Evolutionary conservation across 2,888 invertebrate species (phyloP).

Genomic region (Amiota communis): DNA sequence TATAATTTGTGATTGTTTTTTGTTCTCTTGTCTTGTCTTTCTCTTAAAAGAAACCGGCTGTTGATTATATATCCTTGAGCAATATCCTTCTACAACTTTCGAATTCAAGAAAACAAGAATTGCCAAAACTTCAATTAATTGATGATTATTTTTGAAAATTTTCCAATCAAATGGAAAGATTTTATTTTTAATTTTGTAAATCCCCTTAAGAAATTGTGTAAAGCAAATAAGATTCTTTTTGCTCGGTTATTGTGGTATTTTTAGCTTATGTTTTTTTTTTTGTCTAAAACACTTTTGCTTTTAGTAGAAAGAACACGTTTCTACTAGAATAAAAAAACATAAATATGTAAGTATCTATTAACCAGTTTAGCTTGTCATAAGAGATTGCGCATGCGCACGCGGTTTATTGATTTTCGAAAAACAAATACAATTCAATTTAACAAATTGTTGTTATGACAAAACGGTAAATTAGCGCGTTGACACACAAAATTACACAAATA

Average conservation of each 20-base stretch:
- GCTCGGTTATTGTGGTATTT: background rate
- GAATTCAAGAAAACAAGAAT: background rate
- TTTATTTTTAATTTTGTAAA: slow-evolving; percentile 1
- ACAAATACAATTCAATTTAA: background rate
- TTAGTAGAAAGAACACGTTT: slow-evolving; percentile 22
- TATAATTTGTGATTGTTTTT: background rate
- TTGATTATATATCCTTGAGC: slow-evolving; percentile 1
- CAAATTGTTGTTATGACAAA: background rate
- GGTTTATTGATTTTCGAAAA: background rate
- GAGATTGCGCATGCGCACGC: slow-evolving; percentile 7
- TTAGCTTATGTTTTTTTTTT: background rate
- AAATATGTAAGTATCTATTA: background rate
- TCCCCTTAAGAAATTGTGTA: background rate
- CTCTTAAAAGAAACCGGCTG: background rate
- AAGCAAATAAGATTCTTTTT: slow-evolving; percentile 11
- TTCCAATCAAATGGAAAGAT: slow-evolving; percentile 6
- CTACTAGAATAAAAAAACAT: background rate
- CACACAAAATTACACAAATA: background rate
- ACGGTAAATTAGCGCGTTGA: slow-evolving; percentile 3
- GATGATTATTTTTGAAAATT: background rate
- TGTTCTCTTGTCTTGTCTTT: background rate
- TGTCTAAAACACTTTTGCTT: slow-evolving; percentile 6
- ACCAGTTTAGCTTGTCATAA: slow-evolving; percentile 10
- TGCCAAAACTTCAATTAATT: background rate
- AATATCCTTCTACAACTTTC: slow-evolving; percentile 7